These are phyloP conservation scores for Mesembrinibis cayennensis DNA, from an alignment of 2,113 vertebrate genomes.

Conservation along the genomic window DNA sequence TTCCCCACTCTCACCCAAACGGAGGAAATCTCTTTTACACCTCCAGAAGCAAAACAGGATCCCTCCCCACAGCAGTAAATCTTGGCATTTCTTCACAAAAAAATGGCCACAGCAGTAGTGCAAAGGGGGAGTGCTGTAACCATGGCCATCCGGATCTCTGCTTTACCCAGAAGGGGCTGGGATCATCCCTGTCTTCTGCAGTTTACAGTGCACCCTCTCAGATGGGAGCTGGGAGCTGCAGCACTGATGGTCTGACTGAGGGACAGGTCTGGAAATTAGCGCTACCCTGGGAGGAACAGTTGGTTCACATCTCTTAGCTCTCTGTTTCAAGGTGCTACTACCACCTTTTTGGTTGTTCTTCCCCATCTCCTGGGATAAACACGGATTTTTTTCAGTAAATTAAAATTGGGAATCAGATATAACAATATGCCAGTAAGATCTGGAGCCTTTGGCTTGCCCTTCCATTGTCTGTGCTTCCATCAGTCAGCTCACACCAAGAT, in stretches of 20 bases:
- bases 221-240: not conserved
- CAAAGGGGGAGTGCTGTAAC: not conserved
- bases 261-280: not conserved
- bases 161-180: not conserved
- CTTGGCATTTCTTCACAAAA: not conserved
- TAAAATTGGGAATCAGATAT: not conserved
- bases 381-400: not conserved
- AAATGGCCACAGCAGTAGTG: not conserved
- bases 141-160: rapidly evolving
- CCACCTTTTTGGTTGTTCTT: not conserved
- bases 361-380: not conserved
- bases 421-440: conserved; percentile 44
- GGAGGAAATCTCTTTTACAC: not conserved
- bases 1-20: not conserved
- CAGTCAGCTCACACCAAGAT: conserved; percentile 55
- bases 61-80: not conserved
- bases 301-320: not conserved
- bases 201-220: not conserved
- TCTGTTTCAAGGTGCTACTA: not conserved
- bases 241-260: not conserved
- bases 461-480: conserved; percentile 51
- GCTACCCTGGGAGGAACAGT: not conserved
- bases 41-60: not conserved
- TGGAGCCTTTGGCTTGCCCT: conserved; percentile 46
- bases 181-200: not conserved